A percentile compares a stretch with the other conserved stretches of the same genome.
phyloP scores from a whole-genome alignment of 2,888 invertebrate species.

The Caenorhabditis becei region DNA sequence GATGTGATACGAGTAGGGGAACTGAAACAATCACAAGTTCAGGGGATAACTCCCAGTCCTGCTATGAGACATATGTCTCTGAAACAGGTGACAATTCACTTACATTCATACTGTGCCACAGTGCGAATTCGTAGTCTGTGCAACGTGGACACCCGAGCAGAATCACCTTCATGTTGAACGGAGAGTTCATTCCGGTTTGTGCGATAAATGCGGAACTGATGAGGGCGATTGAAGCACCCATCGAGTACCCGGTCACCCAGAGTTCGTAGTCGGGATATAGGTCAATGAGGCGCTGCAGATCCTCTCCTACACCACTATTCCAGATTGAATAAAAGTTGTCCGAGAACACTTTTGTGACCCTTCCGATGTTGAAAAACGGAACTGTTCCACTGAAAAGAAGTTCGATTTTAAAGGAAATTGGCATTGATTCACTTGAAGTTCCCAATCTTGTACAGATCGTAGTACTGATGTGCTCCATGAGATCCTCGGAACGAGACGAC shows the following conservation, averaged over 20 bases:
- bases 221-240: conserved; percentile 33
- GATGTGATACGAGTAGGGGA: conserved; percentile 47
- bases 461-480: conserved; percentile 43
- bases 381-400: conserved; percentile 46
- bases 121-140: conserved; percentile 33
- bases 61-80: no score
- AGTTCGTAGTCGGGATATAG: conserved; percentile 34
- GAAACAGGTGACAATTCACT: no score
- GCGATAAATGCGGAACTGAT: conserved; percentile 26
- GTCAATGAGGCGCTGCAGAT: conserved; percentile 22
- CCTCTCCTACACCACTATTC: conserved; percentile 38
- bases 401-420: neutral
- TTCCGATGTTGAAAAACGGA: conserved; percentile 33
- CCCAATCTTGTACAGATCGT: conserved; percentile 24
- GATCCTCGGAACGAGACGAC: conserved; percentile 38
- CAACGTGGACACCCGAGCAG: conserved; percentile 22
- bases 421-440: conserved; percentile 13
- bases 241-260: conserved; percentile 44
- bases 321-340: conserved; percentile 44
- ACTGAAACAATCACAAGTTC: conserved; percentile 26
- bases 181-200: conserved; percentile 22
- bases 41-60: no score
- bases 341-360: conserved; percentile 31
- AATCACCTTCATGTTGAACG: conserved; percentile 39
- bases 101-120: conserved; percentile 41